Base-by-base conservation (phyloP, 2,888 invertebrate species). In the Chalcis sispes region DNA sequence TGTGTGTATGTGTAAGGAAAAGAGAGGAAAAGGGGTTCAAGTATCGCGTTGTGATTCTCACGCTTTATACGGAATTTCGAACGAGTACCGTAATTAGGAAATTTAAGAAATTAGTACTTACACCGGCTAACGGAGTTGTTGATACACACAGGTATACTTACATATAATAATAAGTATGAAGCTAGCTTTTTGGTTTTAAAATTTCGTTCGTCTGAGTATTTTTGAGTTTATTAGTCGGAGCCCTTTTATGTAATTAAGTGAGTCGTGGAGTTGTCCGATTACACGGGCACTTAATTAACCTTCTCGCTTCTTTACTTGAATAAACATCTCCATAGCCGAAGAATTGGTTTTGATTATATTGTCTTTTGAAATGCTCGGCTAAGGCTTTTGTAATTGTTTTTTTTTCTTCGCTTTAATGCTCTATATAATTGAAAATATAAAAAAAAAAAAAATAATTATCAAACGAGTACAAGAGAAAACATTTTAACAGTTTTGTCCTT, bases 41-140 rank as follows among this genome's bases (percentile, higher is more conserved):
- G 40, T 40, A 52, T 7, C 20, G 29, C 50, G 54, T 29, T 20
- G 20, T 72, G 64, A 72, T 23, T 25, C 56, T 27, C 18, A 27
- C 4, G 25, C 18, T 54, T 8, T 15, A 5, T 2, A 20, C 10
- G 42, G 52, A 66, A 73, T 66, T 69, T 48, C 40, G 36, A 62
- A 46, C 67, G 62, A 32, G 74, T 15, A n/a, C n/a, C 36, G 56
- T 67, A 74, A 74, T 69, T 74, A 69, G 62, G 46, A 56, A 71
- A 74, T 62, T 61, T 62, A 74, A 74, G 74, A 56, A 74, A 74
- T 74, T 69, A 74, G 62, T 27, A 25, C 32, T 66, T 56, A 20
- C 10, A 7, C 36, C 5, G 36, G 36, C 36, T 20, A 20, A 2
- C 15, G 42, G 23, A 52, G 15, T 27, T 29, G 42, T 4, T 13